Evolutionary conservation across 2,113 vertebrate genomes (phyloP), one percentile per base, ranked within the genome.

Genomic region (Hiodon tergisus): DNA sequence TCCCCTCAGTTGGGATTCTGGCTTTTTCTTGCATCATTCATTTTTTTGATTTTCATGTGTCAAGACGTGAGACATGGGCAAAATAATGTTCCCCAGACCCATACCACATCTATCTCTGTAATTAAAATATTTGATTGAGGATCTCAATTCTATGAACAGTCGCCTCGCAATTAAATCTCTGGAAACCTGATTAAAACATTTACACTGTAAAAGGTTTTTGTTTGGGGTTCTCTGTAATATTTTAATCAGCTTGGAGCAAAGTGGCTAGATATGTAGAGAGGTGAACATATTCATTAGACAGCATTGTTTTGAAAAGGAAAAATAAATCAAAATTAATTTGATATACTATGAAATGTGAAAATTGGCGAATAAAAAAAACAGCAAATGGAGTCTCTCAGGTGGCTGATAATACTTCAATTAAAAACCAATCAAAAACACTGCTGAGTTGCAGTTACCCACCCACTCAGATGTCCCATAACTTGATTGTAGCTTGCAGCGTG

Each of bases 61-160:
- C 83, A 86, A 76, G 47, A 78, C 84, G 83, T 85, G 78, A 77
- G 82, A 86, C 81, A 84, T 83, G 78, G 83, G 81, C 79, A 81
- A 80, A 86, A 87, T 31, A 85, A 83, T 85, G 82, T 81, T 83
- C 52, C 31, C 9, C 4, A 6, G 16, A 31, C 47, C 54, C 3
- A 67, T 79, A 82, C 75, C 81, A 82, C 83, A 81, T 59, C 81
- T 72, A 78, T 79, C 80, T 71, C 79, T 78, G 80, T 87, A 87
- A 88, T 85, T 90, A 81, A 87, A 88, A 84, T 77, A 82, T 84
- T 83, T 84, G 73, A 70, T 61, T 68, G 73, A 81, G 74, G 73
- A 79, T 80, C 83, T 78, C 61, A 69, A 59, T 72, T 83, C 77
- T 78, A 81, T 80, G 80, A 80, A 74, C 60, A 62, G 5, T 53